phyloP scores from a whole-genome alignment of 53 echinoderm and acorn worm genomes.

The Antedon mediterranea region DNA sequence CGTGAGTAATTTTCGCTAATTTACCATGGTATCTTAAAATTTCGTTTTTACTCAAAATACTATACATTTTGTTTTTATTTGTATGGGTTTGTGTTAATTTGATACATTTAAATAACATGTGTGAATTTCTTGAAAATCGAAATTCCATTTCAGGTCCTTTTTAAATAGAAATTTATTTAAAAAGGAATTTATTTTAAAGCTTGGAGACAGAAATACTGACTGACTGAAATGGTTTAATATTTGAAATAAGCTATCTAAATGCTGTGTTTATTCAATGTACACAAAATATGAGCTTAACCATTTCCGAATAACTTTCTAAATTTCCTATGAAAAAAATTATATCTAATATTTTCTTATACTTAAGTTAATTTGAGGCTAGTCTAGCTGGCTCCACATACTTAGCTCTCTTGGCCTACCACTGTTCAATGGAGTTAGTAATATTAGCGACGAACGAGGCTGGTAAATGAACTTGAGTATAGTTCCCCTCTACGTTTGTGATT shows the following conservation, averaged over 20 bases:
- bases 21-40: too few species aligned
- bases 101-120: too few species aligned
- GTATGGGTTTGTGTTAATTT: too few species aligned
- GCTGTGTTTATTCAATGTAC: not conserved
- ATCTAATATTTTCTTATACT: not conserved
- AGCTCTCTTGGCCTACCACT: not conserved
- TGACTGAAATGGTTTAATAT: not conserved
- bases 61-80: too few species aligned
- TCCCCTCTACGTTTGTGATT: not conserved
- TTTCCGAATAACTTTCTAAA: not conserved
- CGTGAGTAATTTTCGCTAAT: too few species aligned
- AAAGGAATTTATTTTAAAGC: too few species aligned
- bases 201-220: not conserved
- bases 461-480: not conserved
- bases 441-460: not conserved
- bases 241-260: not conserved
- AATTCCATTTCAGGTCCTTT: too few species aligned
- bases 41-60: too few species aligned
- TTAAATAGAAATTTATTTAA: too few species aligned
- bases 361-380: not conserved
- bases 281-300: not conserved
- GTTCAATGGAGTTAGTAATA: not conserved
- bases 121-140: too few species aligned
- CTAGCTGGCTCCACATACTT: not conserved
- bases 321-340: not conserved